These are phyloP conservation scores for Zaprionus capensis DNA, from an alignment of 1,140 invertebrate genomes.

Conservation along the genomic window DNA sequence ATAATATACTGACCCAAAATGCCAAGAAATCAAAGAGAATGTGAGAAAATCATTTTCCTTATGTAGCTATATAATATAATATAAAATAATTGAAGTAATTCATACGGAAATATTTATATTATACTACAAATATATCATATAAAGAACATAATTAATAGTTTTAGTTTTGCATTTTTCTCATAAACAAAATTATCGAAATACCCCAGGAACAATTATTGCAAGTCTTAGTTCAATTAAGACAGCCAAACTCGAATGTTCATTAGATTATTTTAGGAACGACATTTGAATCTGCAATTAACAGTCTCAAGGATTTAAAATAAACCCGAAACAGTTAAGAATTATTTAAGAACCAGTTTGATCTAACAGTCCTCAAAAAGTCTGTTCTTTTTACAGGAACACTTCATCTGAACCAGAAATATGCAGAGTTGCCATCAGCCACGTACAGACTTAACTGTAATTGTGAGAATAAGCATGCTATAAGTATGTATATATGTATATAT, in stretches of 20 bases:
- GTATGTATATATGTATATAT: constrained; percentile 9
- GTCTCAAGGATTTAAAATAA: background rate
- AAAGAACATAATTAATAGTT: background rate
- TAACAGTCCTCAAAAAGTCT: background rate
- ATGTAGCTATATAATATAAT: no score
- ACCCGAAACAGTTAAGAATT: background rate
- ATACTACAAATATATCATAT: background rate
- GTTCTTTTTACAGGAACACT: no score
- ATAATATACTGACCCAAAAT: background rate
- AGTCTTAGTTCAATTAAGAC: background rate
- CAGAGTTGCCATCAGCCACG: constrained; percentile 18
- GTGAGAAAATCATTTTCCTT: no score
- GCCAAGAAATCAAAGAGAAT: no score
- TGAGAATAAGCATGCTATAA: background rate
- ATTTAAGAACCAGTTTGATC: background rate
- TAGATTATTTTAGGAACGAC: background rate
- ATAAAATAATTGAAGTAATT: no score
- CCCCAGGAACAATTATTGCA: background rate
- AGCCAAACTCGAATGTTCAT: background rate
- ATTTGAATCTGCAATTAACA: background rate
- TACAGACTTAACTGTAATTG: background rate
- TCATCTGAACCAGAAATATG: constrained; percentile 8
- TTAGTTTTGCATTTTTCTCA: background rate
- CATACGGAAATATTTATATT: no score
- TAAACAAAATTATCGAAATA: background rate